A percentile compares a stretch with the other conserved stretches of the same genome.
Evolutionary conservation across 2,888 invertebrate species (phyloP).

Genomic region (Ceraclea dissimilis): DNA sequence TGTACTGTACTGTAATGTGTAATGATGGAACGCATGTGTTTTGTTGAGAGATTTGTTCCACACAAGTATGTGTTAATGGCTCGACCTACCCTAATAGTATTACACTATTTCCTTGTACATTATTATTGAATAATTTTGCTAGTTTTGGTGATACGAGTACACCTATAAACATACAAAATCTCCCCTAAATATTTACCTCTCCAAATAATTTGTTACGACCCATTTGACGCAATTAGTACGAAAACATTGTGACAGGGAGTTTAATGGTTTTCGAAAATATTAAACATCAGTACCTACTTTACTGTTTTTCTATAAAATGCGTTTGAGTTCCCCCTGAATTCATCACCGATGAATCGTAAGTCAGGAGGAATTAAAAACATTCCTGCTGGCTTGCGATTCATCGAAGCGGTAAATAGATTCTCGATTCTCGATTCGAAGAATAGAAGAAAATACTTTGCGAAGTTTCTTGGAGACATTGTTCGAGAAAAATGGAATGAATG

Average conservation of each 20-base stretch:
- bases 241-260: not conserved
- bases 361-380: no score
- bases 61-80: not conserved
- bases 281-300: not conserved
- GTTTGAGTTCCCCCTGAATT: not conserved
- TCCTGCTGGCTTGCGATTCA: not conserved
- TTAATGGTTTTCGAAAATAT: not conserved
- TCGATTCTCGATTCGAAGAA: no score
- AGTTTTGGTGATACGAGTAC: not conserved
- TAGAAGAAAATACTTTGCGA: no score
- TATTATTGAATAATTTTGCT: not conserved
- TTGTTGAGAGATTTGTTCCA: not conserved
- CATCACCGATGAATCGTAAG: not conserved
- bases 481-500: no score
- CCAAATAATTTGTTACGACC: not conserved
- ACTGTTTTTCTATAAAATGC: not conserved
- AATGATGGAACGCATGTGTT: not conserved
- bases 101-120: not conserved
- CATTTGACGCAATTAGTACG: not conserved
- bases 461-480: no score
- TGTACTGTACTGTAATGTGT: not conserved
- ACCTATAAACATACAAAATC: not conserved
- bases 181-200: constrained; percentile 1
- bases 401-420: not conserved
- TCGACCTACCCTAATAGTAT: not conserved